phyloP scores from a whole-genome alignment of 2,888 invertebrate species.

The Phrixothrix hirtus region DNA sequence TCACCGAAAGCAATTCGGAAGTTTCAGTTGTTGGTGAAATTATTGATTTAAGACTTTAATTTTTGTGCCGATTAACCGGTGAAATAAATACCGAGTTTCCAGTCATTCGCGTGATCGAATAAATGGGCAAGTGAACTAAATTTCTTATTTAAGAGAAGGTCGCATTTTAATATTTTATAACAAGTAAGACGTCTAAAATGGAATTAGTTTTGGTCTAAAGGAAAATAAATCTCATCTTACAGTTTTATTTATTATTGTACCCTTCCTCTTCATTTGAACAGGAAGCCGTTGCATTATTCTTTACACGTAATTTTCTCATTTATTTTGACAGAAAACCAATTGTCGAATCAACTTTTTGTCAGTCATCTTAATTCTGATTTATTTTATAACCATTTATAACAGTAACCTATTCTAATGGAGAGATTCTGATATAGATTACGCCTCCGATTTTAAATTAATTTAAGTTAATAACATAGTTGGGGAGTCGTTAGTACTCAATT shows the following conservation, averaged over 20 bases:
- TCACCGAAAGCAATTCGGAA: too few species aligned
- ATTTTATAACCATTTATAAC: slow-evolving; percentile 30
- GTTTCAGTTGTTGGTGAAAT: too few species aligned
- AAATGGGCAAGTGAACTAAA: too few species aligned
- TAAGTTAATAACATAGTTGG: background rate
- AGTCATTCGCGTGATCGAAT: too few species aligned
- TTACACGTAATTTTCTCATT: slow-evolving; percentile 33
- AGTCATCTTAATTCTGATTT: slow-evolving; percentile 32
- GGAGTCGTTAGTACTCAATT: background rate
- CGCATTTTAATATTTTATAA: too few species aligned
- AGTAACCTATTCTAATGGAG: background rate
- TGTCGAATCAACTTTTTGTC: slow-evolving; percentile 32
- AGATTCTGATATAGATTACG: background rate
- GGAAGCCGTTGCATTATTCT: slow-evolving; percentile 22
- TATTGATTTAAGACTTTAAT: too few species aligned
- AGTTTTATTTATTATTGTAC: slow-evolving; percentile 16
- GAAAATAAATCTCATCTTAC: slow-evolving; percentile 11
- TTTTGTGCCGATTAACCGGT: too few species aligned
- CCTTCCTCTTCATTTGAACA: slow-evolving; percentile 21
- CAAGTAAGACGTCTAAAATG: background rate
- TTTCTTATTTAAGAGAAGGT: too few species aligned
- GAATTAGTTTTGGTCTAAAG: background rate
- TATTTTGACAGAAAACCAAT: slow-evolving; percentile 30
- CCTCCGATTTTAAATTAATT: slow-evolving; percentile 1
- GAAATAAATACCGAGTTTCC: too few species aligned